These are phyloP conservation scores for Eurosta solidaginis DNA, from an alignment of 1,140 invertebrate genomes.

Conservation along the genomic window DNA sequence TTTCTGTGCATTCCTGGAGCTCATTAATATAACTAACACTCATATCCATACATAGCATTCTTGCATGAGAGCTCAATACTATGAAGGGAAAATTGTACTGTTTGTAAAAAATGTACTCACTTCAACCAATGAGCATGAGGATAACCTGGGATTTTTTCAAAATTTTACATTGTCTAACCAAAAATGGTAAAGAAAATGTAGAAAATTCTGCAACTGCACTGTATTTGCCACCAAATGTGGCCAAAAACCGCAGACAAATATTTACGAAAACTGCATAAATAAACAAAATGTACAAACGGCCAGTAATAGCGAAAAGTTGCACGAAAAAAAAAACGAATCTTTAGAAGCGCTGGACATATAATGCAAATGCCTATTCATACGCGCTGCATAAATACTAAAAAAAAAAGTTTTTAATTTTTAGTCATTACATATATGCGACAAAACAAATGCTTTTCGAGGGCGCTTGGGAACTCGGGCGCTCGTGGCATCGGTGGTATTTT, in stretches of 20 bases:
- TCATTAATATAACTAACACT: too few species aligned
- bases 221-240: constrained; percentile 24
- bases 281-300: not conserved
- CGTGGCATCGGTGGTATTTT: constrained; percentile 21
- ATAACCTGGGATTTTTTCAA: not conserved
- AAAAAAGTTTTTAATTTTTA: too few species aligned
- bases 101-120: too few species aligned
- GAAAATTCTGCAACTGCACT: constrained; percentile 9
- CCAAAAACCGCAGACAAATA: constrained; percentile 21
- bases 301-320: not conserved
- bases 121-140: too few species aligned
- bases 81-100: too few species aligned
- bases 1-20: too few species aligned
- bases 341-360: not conserved
- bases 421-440: constrained; percentile 5
- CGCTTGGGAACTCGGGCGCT: constrained; percentile 4
- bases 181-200: constrained; percentile 1
- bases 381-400: constrained; percentile 18
- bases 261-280: constrained; percentile 12
- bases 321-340: not conserved
- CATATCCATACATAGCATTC: too few species aligned
- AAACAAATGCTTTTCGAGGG: constrained; percentile 1
- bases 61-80: too few species aligned
- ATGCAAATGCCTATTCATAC: not conserved
- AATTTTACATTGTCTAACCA: not conserved